Evolutionary conservation across 2,888 invertebrate species (phyloP), one percentile per base, ranked within the genome.

Genomic region (Uloborus plumipes): DNA sequence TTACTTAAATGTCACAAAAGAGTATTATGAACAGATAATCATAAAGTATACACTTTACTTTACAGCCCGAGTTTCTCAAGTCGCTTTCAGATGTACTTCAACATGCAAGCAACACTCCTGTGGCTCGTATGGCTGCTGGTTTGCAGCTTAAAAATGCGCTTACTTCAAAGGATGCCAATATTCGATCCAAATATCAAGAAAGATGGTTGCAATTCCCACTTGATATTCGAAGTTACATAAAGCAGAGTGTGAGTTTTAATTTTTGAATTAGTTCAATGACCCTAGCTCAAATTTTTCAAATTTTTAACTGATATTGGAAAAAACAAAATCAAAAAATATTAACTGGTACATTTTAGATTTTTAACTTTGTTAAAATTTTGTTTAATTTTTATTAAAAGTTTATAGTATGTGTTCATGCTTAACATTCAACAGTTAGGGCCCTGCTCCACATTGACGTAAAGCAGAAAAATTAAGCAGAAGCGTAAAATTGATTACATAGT

Each of bases 91-190:
- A 96, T 88, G 94, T 99, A 73, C 91, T 99, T 88, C 94, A 94
- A 86, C 94, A 95, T 91, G 94, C 94, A 39, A 94, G 94, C 67
- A 96, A 97, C 89, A 95, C 95, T 88, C 94, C 94, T 73, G 97
- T 98, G 87, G 97, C 98, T 53, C 93, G 99, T 80, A 98, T 97
- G 95, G 99, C 99, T 86, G 98, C 99, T 85, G 99, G 99, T 86
- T 91, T 99, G 86, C 99, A 99, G 90, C 92, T 99, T 75, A 99
- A 99, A 91, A 99, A 99, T 91, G 95, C 96, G 87, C 92, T 99
- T 73, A 97, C 97, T 81, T 97, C 99, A 84, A 99, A 99, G 92
- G 99, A 99, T 90, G 91, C 91, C 39, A 91, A 91, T 65, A 90
- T 96, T 74, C 95, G 95, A 90, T 90, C 91, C 84, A 93, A 94